These are phyloP conservation scores for Helleia helle DNA, from an alignment of 2,888 invertebrate species.

Conservation along the genomic window DNA sequence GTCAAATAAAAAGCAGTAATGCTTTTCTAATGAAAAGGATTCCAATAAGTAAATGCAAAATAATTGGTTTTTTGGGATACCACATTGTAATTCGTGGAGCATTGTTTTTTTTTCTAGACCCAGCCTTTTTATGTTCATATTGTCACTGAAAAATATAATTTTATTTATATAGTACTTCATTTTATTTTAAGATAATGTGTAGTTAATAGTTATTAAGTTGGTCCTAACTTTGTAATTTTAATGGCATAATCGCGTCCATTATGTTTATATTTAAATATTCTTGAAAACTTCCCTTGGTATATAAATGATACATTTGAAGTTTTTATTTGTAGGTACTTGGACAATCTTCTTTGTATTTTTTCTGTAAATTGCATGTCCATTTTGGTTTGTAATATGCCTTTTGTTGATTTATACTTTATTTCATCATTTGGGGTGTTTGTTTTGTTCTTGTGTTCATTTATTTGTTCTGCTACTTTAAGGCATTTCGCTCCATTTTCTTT, in stretches of 20 bases:
- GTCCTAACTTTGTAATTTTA: slow-evolving; percentile 36
- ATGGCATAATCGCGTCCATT: slow-evolving; percentile 27
- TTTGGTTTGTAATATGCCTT: background rate
- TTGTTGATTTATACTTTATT: too few relatives aligned
- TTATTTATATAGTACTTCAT: background rate
- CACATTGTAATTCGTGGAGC: slow-evolving; percentile 27
- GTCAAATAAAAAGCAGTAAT: slow-evolving; percentile 39
- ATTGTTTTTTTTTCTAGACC: slow-evolving; percentile 25
- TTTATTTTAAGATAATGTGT: background rate
- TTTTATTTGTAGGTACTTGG: slow-evolving; percentile 19
- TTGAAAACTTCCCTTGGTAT: slow-evolving; percentile 33
- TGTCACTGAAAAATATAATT: background rate
- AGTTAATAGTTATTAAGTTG: slow-evolving; percentile 11
- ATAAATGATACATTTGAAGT: slow-evolving; percentile 25
- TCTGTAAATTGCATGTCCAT: background rate
- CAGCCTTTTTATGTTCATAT: background rate
- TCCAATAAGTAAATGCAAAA: slow-evolving; percentile 26
- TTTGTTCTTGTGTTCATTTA: too few relatives aligned
- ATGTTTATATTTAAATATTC: slow-evolving; percentile 31
- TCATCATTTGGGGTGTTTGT: too few relatives aligned
- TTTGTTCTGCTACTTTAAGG: too few relatives aligned
- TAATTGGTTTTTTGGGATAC: slow-evolving; percentile 26
- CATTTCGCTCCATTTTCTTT: too few relatives aligned
- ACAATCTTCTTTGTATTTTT: slow-evolving; percentile 24
- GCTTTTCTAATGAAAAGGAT: slow-evolving; percentile 24